Conservation (phyloP, 2,797 vertebrate species). For the Novumbra hubbsi region DNA sequence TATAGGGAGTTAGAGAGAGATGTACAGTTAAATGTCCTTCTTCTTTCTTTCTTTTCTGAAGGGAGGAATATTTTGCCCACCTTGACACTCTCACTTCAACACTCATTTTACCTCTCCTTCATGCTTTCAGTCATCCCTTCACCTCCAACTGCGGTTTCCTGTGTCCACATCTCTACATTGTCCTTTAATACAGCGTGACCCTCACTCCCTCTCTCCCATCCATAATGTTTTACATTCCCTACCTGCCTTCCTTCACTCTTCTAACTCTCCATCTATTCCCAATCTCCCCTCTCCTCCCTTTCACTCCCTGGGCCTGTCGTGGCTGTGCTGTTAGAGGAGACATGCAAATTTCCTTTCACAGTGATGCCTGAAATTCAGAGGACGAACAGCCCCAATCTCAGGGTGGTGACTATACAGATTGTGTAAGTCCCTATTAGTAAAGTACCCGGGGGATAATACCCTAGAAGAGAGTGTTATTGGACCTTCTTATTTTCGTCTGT, state of each 20-base stretch:
- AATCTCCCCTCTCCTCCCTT: not conserved
- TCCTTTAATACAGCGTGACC: too few relatives aligned
- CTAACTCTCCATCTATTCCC: not conserved
- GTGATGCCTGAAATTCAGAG: not conserved
- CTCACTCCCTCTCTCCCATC: too few relatives aligned
- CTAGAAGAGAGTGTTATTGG: too few relatives aligned
- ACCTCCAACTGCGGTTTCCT: not conserved
- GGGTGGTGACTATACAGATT: not conserved
- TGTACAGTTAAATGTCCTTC: too few relatives aligned
- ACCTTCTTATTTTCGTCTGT: too few relatives aligned
- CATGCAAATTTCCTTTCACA: not conserved
- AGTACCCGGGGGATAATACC: not conserved
- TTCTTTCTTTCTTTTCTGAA: too few relatives aligned
- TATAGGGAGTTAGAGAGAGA: not conserved
- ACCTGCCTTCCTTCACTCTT: too few relatives aligned
- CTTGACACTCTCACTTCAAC: slow-evolving; percentile 3
- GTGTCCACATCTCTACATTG: not conserved
- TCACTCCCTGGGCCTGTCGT: not conserved
- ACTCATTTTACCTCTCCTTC: not conserved
- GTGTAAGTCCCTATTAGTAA: not conserved
- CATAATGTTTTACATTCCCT: too few relatives aligned
- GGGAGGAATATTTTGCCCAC: not conserved
- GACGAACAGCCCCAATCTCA: not conserved
- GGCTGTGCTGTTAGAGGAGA: not conserved
- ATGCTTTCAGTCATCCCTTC: not conserved